These are phyloP conservation scores for Syrphus vitripennis DNA, from an alignment of 2,888 invertebrate species.

Conservation along the genomic window DNA sequence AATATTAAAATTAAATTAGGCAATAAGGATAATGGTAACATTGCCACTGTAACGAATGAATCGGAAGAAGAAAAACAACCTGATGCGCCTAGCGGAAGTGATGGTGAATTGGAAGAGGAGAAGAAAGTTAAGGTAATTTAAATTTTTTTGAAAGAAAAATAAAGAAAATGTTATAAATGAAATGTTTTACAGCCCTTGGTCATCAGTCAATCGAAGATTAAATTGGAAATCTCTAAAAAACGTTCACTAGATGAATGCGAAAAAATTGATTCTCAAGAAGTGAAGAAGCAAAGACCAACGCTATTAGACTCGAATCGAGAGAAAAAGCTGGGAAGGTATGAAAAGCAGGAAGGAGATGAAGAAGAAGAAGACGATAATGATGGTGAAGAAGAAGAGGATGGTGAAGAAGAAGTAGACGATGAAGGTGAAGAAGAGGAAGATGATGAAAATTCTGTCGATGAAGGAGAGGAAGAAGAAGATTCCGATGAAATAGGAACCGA, in stretches of 20 bases:
- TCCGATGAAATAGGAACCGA: conserved; percentile 58
- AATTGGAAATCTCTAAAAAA: conserved; percentile 73
- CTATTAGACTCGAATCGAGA: conserved; percentile 77
- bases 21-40: conserved; percentile 71
- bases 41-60: conserved; percentile 74
- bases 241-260: conserved; percentile 74
- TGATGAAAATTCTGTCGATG: conserved; percentile 40
- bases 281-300: conserved; percentile 77
- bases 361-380: conserved; percentile 74
- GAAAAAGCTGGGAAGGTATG: conserved; percentile 78
- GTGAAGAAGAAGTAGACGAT: conserved; percentile 74
- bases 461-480: conserved; percentile 6
- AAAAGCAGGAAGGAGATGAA: conserved; percentile 76
- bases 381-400: conserved; percentile 74
- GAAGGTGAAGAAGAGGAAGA: conserved; percentile 75
- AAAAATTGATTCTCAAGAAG: conserved; percentile 63
- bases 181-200: conserved; percentile 75
- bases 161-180: not conserved
- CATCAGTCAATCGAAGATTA: conserved; percentile 77
- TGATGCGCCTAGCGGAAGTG: conserved; percentile 49
- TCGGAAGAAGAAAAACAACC: conserved; percentile 47
- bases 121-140: conserved; percentile 76
- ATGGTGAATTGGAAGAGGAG: conserved; percentile 39
- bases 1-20: conserved; percentile 79
- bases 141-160: not conserved